Percentiles rank a stretch among this genome's conserved stretches.
Conservation (phyloP, 2,888 invertebrate species). For the Scrobipalpa atriplicella region DNA sequence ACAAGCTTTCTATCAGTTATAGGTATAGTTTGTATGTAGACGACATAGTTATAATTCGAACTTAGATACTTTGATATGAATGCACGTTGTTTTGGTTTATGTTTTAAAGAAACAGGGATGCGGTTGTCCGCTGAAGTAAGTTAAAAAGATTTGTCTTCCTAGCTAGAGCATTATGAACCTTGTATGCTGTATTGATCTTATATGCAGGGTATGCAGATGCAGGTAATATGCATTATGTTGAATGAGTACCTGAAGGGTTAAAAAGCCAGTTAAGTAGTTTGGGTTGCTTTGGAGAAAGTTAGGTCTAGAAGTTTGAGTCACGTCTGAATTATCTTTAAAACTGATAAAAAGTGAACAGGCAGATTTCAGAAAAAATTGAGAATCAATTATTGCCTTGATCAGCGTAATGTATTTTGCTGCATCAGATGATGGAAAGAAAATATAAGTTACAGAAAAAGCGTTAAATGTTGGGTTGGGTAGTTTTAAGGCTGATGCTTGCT, state of each 20-base stretch:
- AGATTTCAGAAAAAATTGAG: too few relatives aligned
- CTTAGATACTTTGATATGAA: background rate
- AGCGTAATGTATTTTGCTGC: background rate
- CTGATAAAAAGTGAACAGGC: too few relatives aligned
- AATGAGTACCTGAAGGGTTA: conserved; percentile 15
- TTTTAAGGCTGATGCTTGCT: background rate
- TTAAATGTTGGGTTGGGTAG: background rate
- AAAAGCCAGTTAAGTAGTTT: too few relatives aligned
- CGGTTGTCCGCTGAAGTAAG: background rate
- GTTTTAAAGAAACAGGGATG: too few relatives aligned
- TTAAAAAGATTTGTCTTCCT: conserved; percentile 5
- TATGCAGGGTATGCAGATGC: background rate
- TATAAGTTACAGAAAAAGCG: background rate
- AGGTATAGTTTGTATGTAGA: background rate
- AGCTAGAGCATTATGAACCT: background rate
- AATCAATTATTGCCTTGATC: too few relatives aligned
- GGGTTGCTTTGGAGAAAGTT: too few relatives aligned
- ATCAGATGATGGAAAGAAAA: background rate
- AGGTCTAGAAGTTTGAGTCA: too few relatives aligned
- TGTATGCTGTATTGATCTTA: conserved; percentile 25
- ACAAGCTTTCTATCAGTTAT: background rate
- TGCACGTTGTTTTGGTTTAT: background rate
- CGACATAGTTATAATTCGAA: background rate
- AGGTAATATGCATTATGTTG: conserved; percentile 8
- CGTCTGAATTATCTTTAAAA: too few relatives aligned